Evolutionary conservation across 92 coral and sea anemone genomes (phyloP).

Genomic region (Zoanthus solanderi): DNA sequence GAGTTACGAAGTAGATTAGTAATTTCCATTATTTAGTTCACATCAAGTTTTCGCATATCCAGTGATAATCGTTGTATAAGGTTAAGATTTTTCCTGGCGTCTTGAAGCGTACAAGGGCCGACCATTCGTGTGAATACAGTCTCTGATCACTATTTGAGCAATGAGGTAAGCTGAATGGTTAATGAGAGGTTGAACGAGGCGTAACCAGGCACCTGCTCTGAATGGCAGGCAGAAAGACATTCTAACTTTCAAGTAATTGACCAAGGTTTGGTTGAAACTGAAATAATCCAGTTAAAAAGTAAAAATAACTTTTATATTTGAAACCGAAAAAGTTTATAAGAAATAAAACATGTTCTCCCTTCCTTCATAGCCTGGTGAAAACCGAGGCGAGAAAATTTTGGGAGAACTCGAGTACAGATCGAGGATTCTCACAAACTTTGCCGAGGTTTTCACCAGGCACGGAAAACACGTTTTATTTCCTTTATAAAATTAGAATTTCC

Average conservation of each 20-base stretch:
- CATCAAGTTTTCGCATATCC: constrained; percentile 20
- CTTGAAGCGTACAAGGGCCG: constrained; percentile 17
- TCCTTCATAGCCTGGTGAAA: too few relatives aligned
- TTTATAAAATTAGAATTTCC: too few relatives aligned
- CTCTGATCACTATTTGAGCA: constrained; percentile 12
- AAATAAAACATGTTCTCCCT: too few relatives aligned
- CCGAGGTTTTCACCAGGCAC: too few relatives aligned
- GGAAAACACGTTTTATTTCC: too few relatives aligned
- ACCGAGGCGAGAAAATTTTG: too few relatives aligned
- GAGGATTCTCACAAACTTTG: too few relatives aligned
- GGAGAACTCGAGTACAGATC: too few relatives aligned
- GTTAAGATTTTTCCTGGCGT: constrained; percentile 15
- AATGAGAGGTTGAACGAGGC: constrained; percentile 12
- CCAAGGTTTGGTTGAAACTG: neutral
- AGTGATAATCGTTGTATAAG: neutral
- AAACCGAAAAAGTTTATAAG: neutral
- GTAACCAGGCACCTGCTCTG: constrained; percentile 23
- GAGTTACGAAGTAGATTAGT: neutral
- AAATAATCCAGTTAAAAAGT: neutral
- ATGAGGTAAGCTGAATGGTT: constrained; percentile 47
- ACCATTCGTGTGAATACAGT: neutral
- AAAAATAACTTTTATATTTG: neutral
- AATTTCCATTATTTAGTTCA: constrained; percentile 25
- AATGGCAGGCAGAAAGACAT: neutral
- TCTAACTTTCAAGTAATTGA: neutral